Evolutionary conservation across 2,113 vertebrate genomes (phyloP), one percentile per base, ranked within the genome.

Genomic region (Bubo blakistoni): DNA sequence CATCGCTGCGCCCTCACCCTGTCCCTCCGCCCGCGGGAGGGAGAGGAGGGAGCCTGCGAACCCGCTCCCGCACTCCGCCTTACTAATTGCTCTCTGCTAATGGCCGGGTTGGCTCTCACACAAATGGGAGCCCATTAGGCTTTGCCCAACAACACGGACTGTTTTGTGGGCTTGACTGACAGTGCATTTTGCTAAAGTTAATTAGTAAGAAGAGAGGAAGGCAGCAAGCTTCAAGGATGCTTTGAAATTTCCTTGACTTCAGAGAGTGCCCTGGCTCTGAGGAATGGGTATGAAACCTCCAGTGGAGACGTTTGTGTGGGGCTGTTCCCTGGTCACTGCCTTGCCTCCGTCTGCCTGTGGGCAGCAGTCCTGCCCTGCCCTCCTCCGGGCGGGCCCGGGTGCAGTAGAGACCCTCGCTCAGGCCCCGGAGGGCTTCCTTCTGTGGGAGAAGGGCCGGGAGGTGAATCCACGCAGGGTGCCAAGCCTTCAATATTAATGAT

Each of bases 111-210:
- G 96, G 96, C 95, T n/a, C 89, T 2, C 69, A 3, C 95, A 84
- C 95, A 95, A 94, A 88, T 83, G 83, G 63, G 83, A 94, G 96
- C 95, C 95, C 95, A 96, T 96, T 95, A 97, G 86, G 89, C 91
- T 94, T 66, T 71, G 77, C 89, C 95, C 61, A 16, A 16, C n/a
- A 0, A 81, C 25, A 1, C 4, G 7, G 84, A 16, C 49, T 46
- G 83, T 82, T 81, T 51, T 91, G 94, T 74, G 91, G 94, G 89
- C 94, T 91, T 76, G 72, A 90, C 92, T 95, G 96, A 61, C 93
- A 54, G 87, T 29, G 92, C 93, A 34, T 96, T 95, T 88, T 90
- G 84, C 90, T 62, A 9, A 91, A 92, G 94, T 89, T 96, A 94
- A 97, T 97, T 96, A 95, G 95, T 8, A 62, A 85, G 94, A 72